Conservation (phyloP, 2,113 vertebrate genomes). For the Edolisoma coerulescens region DNA sequence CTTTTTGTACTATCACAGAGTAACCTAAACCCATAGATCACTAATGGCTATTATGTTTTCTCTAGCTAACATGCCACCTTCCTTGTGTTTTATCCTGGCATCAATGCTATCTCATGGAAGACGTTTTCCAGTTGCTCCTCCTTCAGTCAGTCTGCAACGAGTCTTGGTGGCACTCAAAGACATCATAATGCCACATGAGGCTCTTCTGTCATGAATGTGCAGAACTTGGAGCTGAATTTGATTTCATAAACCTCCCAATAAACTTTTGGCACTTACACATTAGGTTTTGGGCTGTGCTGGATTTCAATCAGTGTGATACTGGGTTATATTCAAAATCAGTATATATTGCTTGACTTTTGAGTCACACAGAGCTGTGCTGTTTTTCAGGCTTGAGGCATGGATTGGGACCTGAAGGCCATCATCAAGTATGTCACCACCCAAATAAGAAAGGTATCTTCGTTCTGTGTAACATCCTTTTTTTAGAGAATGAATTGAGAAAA, state of each 20-base stretch:
- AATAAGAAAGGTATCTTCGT: not conserved
- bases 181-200: not conserved
- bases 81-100: not conserved
- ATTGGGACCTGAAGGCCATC: not conserved
- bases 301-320: not conserved
- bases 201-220: fast-evolving
- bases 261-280: not conserved
- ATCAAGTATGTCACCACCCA: not conserved
- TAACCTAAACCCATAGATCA: not conserved
- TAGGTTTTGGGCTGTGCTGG: not conserved
- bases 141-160: not conserved
- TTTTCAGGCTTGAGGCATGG: not conserved
- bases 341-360: not conserved
- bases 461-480: not conserved
- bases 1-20: not conserved
- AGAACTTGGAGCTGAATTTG: not conserved
- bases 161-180: not conserved
- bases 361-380: not conserved
- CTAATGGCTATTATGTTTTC: not conserved
- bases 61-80: not conserved
- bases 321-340: not conserved
- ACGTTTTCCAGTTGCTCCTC: not conserved
- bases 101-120: not conserved
- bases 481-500: not conserved
- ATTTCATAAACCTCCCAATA: not conserved